phyloP scores from a whole-genome alignment of 2,113 vertebrate species.

The Pheucticus melanocephalus region DNA sequence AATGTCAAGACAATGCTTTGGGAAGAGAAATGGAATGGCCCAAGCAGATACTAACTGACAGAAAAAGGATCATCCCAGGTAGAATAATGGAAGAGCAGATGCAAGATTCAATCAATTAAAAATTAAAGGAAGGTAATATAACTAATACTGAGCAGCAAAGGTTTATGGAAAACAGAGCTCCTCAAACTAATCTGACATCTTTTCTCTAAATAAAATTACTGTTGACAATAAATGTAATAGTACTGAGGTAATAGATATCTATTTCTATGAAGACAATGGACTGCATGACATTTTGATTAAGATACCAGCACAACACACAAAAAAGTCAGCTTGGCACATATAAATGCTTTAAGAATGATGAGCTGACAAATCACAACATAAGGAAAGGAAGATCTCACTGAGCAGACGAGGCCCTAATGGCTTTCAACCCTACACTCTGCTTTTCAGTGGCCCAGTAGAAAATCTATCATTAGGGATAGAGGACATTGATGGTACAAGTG shows the following conservation, averaged over 20 bases:
- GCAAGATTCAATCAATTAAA: constrained; percentile 25
- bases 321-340: not conserved
- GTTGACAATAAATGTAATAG: constrained; percentile 44
- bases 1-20: not conserved
- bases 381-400: not conserved
- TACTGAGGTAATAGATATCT: constrained; percentile 10
- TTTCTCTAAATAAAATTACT: constrained; percentile 60
- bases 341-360: not conserved
- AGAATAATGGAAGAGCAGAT: not conserved
- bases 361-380: not conserved
- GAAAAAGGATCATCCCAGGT: not conserved
- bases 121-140: constrained; percentile 49
- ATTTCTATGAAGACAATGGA: not conserved
- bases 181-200: constrained; percentile 52
- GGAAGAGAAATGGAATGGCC: not conserved
- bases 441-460: not conserved
- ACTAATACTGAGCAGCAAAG: constrained; percentile 24
- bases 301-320: not conserved
- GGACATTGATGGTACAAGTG: not conserved
- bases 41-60: not conserved
- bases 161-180: constrained; percentile 60
- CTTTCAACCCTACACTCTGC: not conserved
- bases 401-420: not conserved
- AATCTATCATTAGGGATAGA: not conserved
- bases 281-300: constrained; percentile 7